These are phyloP conservation scores for Ceyx margarethae DNA, from an alignment of 2,113 vertebrate species.

Conservation along the genomic window DNA sequence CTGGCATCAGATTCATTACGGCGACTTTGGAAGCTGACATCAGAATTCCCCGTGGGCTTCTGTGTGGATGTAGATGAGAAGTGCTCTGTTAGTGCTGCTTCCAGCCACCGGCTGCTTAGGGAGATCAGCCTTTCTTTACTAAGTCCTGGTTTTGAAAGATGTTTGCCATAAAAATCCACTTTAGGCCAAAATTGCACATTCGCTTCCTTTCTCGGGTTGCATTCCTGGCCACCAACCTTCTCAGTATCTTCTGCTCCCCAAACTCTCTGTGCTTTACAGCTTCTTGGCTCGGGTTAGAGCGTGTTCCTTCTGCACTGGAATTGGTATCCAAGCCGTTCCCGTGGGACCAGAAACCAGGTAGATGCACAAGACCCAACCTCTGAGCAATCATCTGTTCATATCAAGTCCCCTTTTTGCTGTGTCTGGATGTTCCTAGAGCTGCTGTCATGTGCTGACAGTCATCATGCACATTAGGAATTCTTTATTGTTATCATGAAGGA, in stretches of 20 bases:
- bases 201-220: background rate
- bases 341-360: background rate
- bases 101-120: background rate
- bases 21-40: conserved; percentile 1
- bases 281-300: background rate
- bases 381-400: background rate
- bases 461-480: background rate
- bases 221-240: background rate
- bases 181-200: background rate
- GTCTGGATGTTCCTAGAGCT: background rate
- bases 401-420: background rate
- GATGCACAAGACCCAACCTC: background rate
- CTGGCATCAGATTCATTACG: conserved; percentile 19
- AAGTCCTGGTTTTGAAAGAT: background rate
- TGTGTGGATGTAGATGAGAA: background rate
- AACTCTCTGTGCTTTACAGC: background rate
- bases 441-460: background rate
- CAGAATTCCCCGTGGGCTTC: background rate
- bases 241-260: background rate
- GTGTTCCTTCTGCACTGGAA: background rate
- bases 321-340: background rate
- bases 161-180: background rate
- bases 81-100: background rate
- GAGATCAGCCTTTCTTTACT: background rate
- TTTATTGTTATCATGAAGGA: background rate